These are phyloP conservation scores for Ptyas mucosa DNA, from an alignment of 2,113 vertebrate species.

Conservation along the genomic window DNA sequence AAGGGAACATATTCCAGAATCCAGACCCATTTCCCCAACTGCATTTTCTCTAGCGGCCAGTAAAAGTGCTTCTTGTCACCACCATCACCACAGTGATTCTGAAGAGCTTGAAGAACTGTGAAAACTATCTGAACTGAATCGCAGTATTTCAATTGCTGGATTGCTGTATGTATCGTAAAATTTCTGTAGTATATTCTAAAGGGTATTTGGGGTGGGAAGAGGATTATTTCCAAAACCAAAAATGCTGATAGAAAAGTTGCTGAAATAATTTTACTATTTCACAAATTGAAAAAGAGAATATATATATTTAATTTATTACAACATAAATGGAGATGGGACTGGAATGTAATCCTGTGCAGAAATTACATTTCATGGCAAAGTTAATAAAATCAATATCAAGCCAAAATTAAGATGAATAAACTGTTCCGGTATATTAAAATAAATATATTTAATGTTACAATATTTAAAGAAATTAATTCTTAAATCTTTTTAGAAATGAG, in stretches of 20 bases:
- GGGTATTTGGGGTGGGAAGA: neutral
- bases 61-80: neutral
- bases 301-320: neutral
- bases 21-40: slow-evolving; percentile 86
- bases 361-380: neutral
- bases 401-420: neutral
- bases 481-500: neutral
- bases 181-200: neutral
- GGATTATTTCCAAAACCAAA: neutral
- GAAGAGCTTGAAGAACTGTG: slow-evolving; percentile 52
- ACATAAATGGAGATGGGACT: neutral
- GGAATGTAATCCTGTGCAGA: neutral
- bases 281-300: neutral
- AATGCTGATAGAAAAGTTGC: neutral
- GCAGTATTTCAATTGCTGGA: neutral
- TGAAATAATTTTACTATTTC: neutral
- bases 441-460: neutral
- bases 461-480: neutral
- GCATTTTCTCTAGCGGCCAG: slow-evolving; percentile 86
- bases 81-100: slow-evolving; percentile 10
- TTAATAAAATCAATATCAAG: neutral
- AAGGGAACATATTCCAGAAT: slow-evolving; percentile 88
- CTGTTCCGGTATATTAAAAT: neutral
- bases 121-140: neutral
- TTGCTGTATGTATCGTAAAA: neutral